Evolutionary conservation across 2,797 vertebrate species (phyloP).

Genomic region (Pseudochirops corinnae): DNA sequence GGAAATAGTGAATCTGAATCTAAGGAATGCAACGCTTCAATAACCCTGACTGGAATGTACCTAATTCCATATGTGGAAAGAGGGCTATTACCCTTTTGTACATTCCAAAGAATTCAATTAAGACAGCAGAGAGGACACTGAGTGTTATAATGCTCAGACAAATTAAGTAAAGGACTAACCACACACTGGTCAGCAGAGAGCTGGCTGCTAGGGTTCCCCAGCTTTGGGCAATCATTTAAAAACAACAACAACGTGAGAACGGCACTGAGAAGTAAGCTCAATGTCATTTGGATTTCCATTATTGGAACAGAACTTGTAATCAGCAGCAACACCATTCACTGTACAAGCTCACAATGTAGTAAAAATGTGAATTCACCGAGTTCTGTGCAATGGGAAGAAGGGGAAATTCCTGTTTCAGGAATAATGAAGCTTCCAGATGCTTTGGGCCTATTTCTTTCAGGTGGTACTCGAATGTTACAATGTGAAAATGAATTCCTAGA

Average conservation of each 20-base stretch:
- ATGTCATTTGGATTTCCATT: neutral
- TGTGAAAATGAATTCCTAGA: neutral
- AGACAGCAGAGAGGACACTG: neutral
- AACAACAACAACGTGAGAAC: neutral
- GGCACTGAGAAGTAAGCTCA: neutral
- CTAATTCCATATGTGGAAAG: neutral
- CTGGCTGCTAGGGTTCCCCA: neutral
- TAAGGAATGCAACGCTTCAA: neutral
- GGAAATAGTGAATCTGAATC: neutral
- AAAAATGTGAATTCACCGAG: neutral
- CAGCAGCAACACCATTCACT: neutral
- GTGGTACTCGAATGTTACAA: neutral
- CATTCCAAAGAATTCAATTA: neutral
- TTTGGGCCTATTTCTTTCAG: neutral
- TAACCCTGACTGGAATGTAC: neutral
- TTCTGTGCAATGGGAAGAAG: neutral
- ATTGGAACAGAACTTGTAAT: neutral
- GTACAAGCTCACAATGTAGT: neutral
- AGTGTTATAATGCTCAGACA: neutral
- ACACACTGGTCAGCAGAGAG: neutral
- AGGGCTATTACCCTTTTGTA: neutral
- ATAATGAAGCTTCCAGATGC: neutral
- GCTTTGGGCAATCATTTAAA: neutral
- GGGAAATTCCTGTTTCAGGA: neutral
- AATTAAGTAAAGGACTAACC: neutral